Conservation (phyloP, 2,888 invertebrate genomes). For the Eudasyphora cyanicolor region DNA sequence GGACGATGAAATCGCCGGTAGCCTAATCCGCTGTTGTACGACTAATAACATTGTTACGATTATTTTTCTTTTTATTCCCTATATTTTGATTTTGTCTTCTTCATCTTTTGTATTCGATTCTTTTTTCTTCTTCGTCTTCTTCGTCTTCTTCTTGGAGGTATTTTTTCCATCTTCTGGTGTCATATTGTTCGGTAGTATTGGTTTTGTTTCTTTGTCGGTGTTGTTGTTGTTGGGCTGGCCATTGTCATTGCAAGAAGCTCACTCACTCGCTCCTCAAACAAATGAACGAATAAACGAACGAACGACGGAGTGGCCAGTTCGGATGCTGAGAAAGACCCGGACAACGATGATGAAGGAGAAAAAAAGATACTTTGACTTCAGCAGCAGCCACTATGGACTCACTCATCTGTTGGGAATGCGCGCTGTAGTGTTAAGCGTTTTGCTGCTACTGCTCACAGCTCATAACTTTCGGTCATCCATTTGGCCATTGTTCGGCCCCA, state of each 20-base stretch:
- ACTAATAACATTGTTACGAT: constrained; percentile 80
- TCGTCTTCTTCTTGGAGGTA: no score
- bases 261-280: constrained; percentile 34
- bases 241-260: constrained; percentile 10
- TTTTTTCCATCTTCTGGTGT: constrained; percentile 14
- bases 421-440: constrained; percentile 66
- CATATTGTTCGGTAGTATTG: constrained; percentile 37
- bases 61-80: constrained; percentile 71
- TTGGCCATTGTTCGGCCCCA: constrained; percentile 57
- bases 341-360: constrained; percentile 2
- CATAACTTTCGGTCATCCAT: constrained; percentile 60
- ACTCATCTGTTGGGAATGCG: constrained; percentile 62
- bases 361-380: constrained; percentile 29
- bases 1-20: constrained; percentile 76
- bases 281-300: constrained; percentile 39
- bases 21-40: constrained; percentile 80
- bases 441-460: constrained; percentile 63
- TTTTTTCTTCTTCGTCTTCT: neutral
- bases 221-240: constrained; percentile 55
- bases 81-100: constrained; percentile 57
- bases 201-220: constrained; percentile 39
- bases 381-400: constrained; percentile 2
- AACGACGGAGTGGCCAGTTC: constrained; percentile 30
- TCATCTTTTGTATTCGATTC: constrained; percentile 42
- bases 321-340: constrained; percentile 29